These are phyloP conservation scores for Anoplopoma fimbria DNA, from an alignment of 2,113 vertebrate species.

Conservation along the genomic window DNA sequence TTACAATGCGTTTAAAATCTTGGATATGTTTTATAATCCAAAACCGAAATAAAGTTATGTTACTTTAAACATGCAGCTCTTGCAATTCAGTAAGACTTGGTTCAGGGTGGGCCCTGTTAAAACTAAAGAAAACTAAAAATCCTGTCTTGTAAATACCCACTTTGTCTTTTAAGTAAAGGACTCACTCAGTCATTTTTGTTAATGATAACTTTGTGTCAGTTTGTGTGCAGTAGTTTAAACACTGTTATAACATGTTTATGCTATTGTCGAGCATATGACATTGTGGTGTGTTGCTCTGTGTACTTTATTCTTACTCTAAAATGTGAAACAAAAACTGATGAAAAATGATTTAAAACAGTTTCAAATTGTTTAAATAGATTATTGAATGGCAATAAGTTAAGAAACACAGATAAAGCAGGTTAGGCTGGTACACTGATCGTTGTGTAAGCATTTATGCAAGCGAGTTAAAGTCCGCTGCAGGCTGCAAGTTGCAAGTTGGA, in stretches of 20 bases:
- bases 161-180: slow-evolving; percentile 45
- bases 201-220: slow-evolving; percentile 60
- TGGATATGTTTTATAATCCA: no score
- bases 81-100: neutral
- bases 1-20: neutral
- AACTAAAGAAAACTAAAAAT: slow-evolving; percentile 15
- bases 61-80: neutral
- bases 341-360: slow-evolving; percentile 2
- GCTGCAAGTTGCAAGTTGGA: neutral
- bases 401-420: neutral
- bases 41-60: neutral
- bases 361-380: neutral
- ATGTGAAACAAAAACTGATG: neutral
- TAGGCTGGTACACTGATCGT: neutral
- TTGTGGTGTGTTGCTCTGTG: slow-evolving; percentile 25
- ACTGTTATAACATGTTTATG: slow-evolving; percentile 66
- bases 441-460: neutral
- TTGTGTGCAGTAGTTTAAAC: slow-evolving; percentile 49
- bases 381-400: neutral
- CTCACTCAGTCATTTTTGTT: slow-evolving; percentile 47
- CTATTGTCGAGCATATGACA: slow-evolving; percentile 40
- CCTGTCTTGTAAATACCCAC: slow-evolving; percentile 39
- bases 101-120: slow-evolving; percentile 18
- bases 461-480: neutral
- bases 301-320: slow-evolving; percentile 10